Percentiles rank a stretch among this genome's conserved stretches.
phyloP scores from a whole-genome alignment of 2,888 invertebrate genomes.

The Nephrocerus scutellatus region DNA sequence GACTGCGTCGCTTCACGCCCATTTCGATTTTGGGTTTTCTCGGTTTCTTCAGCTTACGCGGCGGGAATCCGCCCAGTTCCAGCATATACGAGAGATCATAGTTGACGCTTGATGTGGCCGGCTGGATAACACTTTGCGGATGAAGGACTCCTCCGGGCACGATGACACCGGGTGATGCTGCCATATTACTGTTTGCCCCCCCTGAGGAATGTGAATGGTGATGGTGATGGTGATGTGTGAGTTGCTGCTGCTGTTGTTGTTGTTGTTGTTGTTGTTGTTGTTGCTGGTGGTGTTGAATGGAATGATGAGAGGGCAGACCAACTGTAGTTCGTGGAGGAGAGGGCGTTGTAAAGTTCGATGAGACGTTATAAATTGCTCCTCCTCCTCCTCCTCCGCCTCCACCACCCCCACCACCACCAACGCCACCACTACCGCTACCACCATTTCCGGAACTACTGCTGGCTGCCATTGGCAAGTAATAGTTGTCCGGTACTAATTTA shows the following conservation, averaged over 20 bases:
- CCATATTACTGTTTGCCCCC: constrained; percentile 26
- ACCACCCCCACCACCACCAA: constrained; percentile 28
- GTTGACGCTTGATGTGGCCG: constrained; percentile 75
- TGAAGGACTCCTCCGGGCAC: constrained; percentile 26
- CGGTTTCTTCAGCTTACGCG: constrained; percentile 72
- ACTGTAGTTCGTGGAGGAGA: constrained; percentile 36
- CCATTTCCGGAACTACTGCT: constrained; percentile 30
- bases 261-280: constrained; percentile 49
- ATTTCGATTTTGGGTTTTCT: constrained; percentile 77
- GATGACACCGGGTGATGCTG: constrained; percentile 26
- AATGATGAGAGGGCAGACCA: constrained; percentile 44
- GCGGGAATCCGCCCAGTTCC: constrained; percentile 67
- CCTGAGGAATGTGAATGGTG: constrained; percentile 25
- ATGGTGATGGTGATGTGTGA: constrained; percentile 22
- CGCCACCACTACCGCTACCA: constrained; percentile 25
- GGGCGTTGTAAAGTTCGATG: constrained; percentile 47
- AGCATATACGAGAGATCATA: constrained; percentile 80
- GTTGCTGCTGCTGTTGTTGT: constrained; percentile 37
- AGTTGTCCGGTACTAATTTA: constrained; percentile 57
- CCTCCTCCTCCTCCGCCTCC: constrained; percentile 25
- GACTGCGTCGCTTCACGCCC: constrained; percentile 84
- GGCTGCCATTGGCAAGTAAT: constrained; percentile 40
- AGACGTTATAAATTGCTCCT: no score
- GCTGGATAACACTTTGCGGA: constrained; percentile 54
- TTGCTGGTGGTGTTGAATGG: constrained; percentile 46